A percentile compares a stretch with the other conserved stretches of the same genome.
Conservation (phyloP, 2,797 vertebrate species). For the Coranthus polyacanthus region DNA sequence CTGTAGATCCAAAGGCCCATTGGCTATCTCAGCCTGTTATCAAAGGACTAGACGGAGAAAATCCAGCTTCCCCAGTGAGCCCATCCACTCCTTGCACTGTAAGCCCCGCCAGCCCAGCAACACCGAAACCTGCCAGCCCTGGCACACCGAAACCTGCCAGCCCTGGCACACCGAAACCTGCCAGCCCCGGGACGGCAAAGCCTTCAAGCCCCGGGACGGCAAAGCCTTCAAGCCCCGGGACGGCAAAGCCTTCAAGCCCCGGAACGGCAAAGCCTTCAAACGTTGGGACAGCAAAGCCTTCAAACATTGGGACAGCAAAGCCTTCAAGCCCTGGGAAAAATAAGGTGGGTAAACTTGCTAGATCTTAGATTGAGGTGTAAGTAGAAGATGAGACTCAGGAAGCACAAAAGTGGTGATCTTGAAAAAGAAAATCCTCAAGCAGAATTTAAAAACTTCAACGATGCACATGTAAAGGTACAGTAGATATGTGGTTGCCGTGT, state of each 20-base stretch:
- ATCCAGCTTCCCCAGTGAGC: conserved; percentile 69
- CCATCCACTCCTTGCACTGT: conserved; percentile 18
- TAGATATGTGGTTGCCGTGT: no score
- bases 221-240: conserved; percentile 78
- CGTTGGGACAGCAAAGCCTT: conserved; percentile 71
- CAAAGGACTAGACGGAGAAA: conserved; percentile 84
- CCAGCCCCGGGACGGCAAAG: conserved; percentile 46
- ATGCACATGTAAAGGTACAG: no score
- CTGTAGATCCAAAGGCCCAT: conserved; percentile 80
- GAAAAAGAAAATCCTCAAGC: no score
- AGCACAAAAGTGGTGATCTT: not conserved
- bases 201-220: conserved; percentile 21
- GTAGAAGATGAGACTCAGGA: not conserved
- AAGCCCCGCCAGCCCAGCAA: conserved; percentile 14
- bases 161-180: not conserved
- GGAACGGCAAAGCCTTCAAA: conserved; percentile 74
- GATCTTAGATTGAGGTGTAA: no score
- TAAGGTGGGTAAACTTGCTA: conserved; percentile 82
- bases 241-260: conserved; percentile 79
- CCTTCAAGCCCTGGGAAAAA: conserved; percentile 84
- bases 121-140: conserved; percentile 14
- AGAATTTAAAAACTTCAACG: no score
- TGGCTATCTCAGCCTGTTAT: conserved; percentile 85
- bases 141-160: conserved; percentile 18
- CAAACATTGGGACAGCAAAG: conserved; percentile 74